Evolutionary conservation across 2,888 invertebrate species (phyloP), one percentile per base, ranked within the genome.

Genomic region (Ceratothoa steindachneri): DNA sequence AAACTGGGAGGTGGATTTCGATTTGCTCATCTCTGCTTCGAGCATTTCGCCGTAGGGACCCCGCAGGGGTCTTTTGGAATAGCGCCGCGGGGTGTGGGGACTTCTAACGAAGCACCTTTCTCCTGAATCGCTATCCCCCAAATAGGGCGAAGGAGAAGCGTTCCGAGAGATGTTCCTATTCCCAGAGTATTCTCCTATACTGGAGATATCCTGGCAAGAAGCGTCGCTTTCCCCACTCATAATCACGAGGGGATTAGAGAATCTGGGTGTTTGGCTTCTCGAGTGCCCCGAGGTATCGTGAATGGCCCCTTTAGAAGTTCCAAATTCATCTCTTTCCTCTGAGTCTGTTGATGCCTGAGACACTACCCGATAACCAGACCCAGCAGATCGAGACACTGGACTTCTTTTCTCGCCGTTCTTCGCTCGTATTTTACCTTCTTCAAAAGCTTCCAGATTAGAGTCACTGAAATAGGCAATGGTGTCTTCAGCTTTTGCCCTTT

Each of bases 1-100:
- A 81, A 88, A 87, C 81, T 87, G 86, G 66, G 77, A 71, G 67
- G 68, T 74, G 2, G 77, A 69, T 65, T 76, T 79, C 1, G 90
- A 89, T 82, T 90, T 90, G 77, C 90, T 90, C 89, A 91, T 91
- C 85, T 91, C 91, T 0, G 91, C 91, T 82, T 91, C 91, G 29
- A 91, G 84, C 91, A 91, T 91, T 83, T 91, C 91, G 0, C 91
- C 91, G 81, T 91, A 91, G 0, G 91, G 91, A 0, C 91, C 91
- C 19, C 91, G 87, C 5, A 91, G 84, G 0, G 91, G 91, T 27
- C 91, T 86, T 82, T 91, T 93, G 24, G 91, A 90, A 81, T 90
- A 92, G 41, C 91, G 88, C 9, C 83, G 80, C 1, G 82, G 83
- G 9, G 81, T 81, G 60, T 77, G 80, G 9, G 82, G 82, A 67